Base-by-base conservation (phyloP, 2,888 invertebrate genomes). In the Oithona nana region DNA sequence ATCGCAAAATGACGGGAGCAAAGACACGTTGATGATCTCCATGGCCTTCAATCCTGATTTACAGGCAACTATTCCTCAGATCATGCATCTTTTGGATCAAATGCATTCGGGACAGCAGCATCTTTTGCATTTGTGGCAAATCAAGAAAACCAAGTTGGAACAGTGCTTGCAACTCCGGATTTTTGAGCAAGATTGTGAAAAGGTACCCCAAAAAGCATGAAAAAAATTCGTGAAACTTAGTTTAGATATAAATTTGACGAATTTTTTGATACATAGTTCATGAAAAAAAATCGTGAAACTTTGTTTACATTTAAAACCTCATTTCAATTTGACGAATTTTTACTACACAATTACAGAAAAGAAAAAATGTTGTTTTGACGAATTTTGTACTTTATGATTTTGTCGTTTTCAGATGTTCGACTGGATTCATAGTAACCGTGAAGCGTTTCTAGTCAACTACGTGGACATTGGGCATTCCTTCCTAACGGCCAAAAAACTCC, bases 121-220 rank as follows among this genome's bases (percentile, higher is more conserved):
- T 71, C 81, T 95, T 57, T 80, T 89, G 66, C 89, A 90, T 70
- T 77, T 90, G 64, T 97, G 95, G 95, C 89, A 92, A 71, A 86
- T 87, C 69, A 92, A 94, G 72, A 88, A 93, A 71, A 81, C 86
- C 70, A 88, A 93, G 73, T 78, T 97, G 66, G 94, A 95, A 71
- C 94, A 95, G 74, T 93, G 94, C 72, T 89, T 94, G 72, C 94
- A 97, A 73, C 79, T 95, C 68, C 79, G 94, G 58, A 80, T 95
- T 56, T 94, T 95, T 72, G 95, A 97, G 74, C 89, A 92, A 73
- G 97, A 97, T 73, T 95, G 94, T 68, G 92, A 94, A 73, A 94
- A 90, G 81, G 86, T 86, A 70, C 28, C 49, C 26, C 31, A n/a
- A n/a, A n/a, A n/a, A n/a, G n/a, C n/a, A n/a, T n/a, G n/a, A n/a